A percentile compares a stretch with the other conserved stretches of the same genome.
These are phyloP conservation scores for Scophthalmus maximus DNA, from an alignment of 2,113 vertebrate species.

Conservation along the genomic window DNA sequence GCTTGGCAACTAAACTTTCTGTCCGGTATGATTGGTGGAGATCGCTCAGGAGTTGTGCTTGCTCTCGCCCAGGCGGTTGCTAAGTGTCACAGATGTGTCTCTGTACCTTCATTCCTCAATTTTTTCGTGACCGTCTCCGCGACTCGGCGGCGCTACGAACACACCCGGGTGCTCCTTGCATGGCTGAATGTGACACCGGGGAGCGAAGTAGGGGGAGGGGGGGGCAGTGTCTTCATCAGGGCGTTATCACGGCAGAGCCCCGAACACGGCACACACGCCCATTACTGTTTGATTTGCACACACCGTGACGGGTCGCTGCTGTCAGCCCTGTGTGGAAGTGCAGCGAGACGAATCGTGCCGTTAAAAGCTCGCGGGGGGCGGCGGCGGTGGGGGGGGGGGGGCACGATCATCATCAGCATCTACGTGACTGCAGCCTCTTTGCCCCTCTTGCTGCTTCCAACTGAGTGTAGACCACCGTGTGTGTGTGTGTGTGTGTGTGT, in stretches of 20 bases:
- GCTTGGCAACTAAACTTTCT: conserved; percentile 26
- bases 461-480: conserved; percentile 9
- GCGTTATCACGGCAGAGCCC: conserved; percentile 14
- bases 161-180: conserved; percentile 1
- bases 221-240: conserved; percentile 12
- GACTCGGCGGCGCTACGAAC: conserved; percentile 46
- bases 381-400: no score
- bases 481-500: neutral
- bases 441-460: conserved; percentile 11
- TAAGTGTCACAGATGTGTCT: no score
- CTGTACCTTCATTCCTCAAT: no score
- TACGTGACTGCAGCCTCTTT: conserved; percentile 42
- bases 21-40: neutral
- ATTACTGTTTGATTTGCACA: neutral
- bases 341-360: conserved; percentile 6
- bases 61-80: no score
- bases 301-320: conserved; percentile 16
- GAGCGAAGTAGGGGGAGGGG: conserved; percentile 10
- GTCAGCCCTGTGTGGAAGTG: neutral
- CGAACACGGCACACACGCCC: neutral
- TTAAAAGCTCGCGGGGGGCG: conserved; percentile 23
- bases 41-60: no score
- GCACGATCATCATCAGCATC: conserved; percentile 6
- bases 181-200: conserved; percentile 5
- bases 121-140: no score